A percentile compares a stretch with the other conserved stretches of the same genome.
These are phyloP conservation scores for Argyrosomus regius DNA, from an alignment of 2,797 vertebrate genomes.

Conservation along the genomic window DNA sequence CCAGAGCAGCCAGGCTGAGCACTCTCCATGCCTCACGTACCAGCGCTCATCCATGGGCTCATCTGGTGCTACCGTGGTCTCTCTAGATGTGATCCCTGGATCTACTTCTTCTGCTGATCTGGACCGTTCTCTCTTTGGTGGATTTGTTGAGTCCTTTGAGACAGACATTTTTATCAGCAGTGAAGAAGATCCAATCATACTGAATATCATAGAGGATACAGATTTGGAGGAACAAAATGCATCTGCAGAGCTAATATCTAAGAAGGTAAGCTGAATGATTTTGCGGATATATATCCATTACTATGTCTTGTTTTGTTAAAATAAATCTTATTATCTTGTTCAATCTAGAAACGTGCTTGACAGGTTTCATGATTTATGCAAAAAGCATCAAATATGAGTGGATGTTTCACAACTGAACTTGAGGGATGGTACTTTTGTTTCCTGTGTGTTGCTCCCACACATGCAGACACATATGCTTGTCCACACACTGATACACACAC, in stretches of 20 bases:
- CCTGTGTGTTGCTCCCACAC: not conserved
- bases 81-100: slow-evolving; percentile 28
- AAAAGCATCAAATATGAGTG: slow-evolving; percentile 8
- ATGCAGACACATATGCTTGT: not conserved
- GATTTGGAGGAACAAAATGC: slow-evolving; percentile 48
- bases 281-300: not conserved
- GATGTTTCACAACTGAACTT: not conserved
- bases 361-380: not conserved
- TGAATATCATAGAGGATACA: slow-evolving; percentile 76
- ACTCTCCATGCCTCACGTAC: not conserved
- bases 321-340: not conserved
- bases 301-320: not conserved
- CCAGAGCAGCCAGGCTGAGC: slow-evolving; percentile 21
- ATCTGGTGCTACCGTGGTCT: slow-evolving; percentile 11
- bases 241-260: slow-evolving; percentile 12
- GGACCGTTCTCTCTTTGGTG: slow-evolving; percentile 29
- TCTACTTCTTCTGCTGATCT: slow-evolving; percentile 15
- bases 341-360: not conserved
- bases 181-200: slow-evolving; percentile 45
- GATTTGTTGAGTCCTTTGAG: slow-evolving; percentile 20
- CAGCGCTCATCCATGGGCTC: slow-evolving; percentile 31
- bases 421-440: not conserved
- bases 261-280: slow-evolving; percentile 68
- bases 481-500: slow-evolving; percentile 1
- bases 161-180: slow-evolving; percentile 23